These are phyloP conservation scores for Micronycteris hirsuta DNA, from an alignment of 2,113 vertebrate species.

Conservation along the genomic window DNA sequence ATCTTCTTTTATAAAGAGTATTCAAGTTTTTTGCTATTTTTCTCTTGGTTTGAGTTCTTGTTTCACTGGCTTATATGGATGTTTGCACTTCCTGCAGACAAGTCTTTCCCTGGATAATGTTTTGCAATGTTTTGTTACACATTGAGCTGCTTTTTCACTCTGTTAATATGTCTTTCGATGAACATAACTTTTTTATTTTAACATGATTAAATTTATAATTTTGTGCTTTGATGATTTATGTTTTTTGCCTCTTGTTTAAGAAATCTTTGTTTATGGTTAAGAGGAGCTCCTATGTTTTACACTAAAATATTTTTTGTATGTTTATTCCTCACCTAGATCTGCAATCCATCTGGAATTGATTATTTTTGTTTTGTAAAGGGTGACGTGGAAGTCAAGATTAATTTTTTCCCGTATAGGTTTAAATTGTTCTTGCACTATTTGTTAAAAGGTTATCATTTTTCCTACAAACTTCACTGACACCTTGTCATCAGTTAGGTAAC, in stretches of 20 bases:
- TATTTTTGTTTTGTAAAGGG: background rate
- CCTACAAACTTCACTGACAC: background rate
- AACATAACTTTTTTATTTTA: background rate
- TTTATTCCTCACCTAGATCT: background rate
- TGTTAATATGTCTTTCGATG: background rate
- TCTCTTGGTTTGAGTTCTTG: background rate
- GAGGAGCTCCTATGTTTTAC: background rate
- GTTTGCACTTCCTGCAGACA: background rate
- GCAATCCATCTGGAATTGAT: background rate
- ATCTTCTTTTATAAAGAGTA: background rate
- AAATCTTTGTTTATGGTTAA: background rate
- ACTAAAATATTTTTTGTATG: background rate
- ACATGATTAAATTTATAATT: background rate
- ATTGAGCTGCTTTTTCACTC: background rate
- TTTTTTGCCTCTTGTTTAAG: background rate
- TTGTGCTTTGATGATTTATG: background rate
- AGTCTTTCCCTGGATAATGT: background rate
- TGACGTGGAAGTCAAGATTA: background rate
- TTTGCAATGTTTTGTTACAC: background rate
- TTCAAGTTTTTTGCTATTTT: background rate
- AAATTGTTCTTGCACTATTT: background rate
- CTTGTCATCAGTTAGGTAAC: background rate
- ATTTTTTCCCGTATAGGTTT: background rate
- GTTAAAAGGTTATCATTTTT: background rate
- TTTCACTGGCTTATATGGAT: background rate